phyloP scores from a whole-genome alignment of 2,888 invertebrate species.

The Dryomyza anilis region DNA sequence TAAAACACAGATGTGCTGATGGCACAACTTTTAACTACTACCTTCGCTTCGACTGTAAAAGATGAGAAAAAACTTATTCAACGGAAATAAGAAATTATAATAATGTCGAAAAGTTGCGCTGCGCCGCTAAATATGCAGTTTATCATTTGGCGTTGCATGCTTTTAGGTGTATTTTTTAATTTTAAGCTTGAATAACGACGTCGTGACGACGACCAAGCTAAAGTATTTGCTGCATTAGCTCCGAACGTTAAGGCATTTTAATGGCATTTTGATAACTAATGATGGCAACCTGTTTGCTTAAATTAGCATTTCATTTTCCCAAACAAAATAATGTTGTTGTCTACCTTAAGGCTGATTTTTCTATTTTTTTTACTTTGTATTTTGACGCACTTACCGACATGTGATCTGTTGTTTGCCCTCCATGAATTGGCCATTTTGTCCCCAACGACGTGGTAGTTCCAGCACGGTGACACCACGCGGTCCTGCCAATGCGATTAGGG shows the following conservation, averaged over 20 bases:
- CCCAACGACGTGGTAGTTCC: conserved; percentile 73
- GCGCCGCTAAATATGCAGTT: no score
- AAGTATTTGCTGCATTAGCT: conserved; percentile 44
- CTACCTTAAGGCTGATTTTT: conserved; percentile 16
- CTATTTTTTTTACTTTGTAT: no score
- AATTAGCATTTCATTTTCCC: conserved; percentile 20
- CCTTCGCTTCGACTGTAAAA: background rate
- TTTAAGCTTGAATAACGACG: conserved; percentile 57
- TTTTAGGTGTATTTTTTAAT: conserved; percentile 48
- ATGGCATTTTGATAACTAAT: conserved; percentile 50
- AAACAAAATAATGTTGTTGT: background rate
- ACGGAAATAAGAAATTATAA: conserved; percentile 42
- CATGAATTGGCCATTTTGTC: conserved; percentile 68
- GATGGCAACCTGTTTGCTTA: conserved; percentile 5
- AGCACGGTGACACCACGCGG: conserved; percentile 69
- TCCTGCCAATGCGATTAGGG: conserved; percentile 70
- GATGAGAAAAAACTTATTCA: background rate
- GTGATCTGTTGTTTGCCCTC: conserved; percentile 70
- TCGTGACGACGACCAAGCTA: no score
- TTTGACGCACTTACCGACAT: conserved; percentile 59
- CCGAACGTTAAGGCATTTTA: conserved; percentile 44
- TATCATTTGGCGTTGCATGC: conserved; percentile 44
- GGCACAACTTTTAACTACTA: conserved; percentile 41
- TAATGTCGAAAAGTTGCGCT: conserved; percentile 49
- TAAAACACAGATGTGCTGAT: conserved; percentile 59